Base-by-base conservation (phyloP, 2,113 vertebrate genomes). In the Delphinapterus leucas region DNA sequence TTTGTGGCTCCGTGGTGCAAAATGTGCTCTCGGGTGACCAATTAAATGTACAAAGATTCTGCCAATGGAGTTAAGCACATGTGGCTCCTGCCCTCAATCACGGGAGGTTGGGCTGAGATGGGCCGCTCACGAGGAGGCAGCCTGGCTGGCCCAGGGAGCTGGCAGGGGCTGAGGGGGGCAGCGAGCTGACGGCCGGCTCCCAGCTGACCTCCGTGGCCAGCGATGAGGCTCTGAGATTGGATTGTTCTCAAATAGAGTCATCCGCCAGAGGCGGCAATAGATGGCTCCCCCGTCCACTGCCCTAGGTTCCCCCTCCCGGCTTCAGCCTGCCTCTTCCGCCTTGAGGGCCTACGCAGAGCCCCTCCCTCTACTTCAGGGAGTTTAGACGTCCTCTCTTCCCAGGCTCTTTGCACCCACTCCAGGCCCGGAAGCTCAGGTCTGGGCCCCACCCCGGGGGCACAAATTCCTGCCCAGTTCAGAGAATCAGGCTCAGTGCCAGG, bases 1-100 rank as follows among this genome's bases (percentile, higher is more conserved):
- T 86, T 44, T 44, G 26, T 92, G 53, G 89, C 77, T 97, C 68
- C 8, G 0, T 38, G 49, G 73, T 95, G 47, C 86, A 86, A 70
- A 88, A 49, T 87, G 63, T 92, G 90, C 88, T 88, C 96, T 96
- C 26, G 0, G 71, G 91, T 81, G 84, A 96, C 95, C 97, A 82
- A 82, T 92, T 95, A 97, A 93, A 94, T 87, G 74, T 44, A 95
- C 82, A 81, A 90, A 86, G 71, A 47, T 81, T 95, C 70, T 17
- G 65, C 70, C 0, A 8, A 80, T 76, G 68, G 80, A 95, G 60
- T 84, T 76, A 33, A 80, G 60, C 85, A 49, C 2, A 1, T 33
- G 88, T 25, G 95, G 41, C 73, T 86, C 53, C 88, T 88, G 91
- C 84, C 95, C 96, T 91, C 96, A 83, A 79, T 96, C 93, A 83